A percentile compares a stretch with the other conserved stretches of the same genome.
Evolutionary conservation across 2,113 vertebrate species (phyloP).

Genomic region (Oceanodroma tethys): DNA sequence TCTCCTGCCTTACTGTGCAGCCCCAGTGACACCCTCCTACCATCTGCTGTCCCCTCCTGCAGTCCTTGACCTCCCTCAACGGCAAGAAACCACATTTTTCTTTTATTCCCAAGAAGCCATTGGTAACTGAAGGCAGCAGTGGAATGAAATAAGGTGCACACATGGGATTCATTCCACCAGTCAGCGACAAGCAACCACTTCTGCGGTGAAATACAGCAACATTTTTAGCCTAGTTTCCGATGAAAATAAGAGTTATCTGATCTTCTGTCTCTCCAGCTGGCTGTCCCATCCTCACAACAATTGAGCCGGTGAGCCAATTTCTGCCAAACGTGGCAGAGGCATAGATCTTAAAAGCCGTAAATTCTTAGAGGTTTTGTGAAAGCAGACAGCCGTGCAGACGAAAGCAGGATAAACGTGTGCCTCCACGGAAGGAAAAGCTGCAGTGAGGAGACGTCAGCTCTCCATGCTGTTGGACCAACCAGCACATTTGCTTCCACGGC

Average conservation of each 20-base stretch:
- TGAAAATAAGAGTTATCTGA: background rate
- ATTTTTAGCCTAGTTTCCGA: background rate
- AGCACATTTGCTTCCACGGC: background rate
- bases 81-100: background rate
- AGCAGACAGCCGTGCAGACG: accelerated
- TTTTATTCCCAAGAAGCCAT: background rate
- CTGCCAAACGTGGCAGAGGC: background rate
- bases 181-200: background rate
- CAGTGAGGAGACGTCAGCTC: background rate
- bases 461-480: background rate
- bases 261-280: background rate
- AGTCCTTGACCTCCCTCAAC: background rate
- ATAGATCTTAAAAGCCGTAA: background rate
- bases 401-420: background rate
- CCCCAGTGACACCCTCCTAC: background rate
- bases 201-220: background rate
- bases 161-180: background rate
- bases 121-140: background rate
- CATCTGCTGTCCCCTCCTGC: background rate
- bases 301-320: background rate
- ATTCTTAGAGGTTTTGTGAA: background rate
- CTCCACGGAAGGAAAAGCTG: background rate
- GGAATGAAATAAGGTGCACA: background rate
- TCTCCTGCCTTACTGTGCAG: background rate
- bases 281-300: background rate